A percentile compares a stretch with the other conserved stretches of the same genome.
Conservation (phyloP, 2,113 vertebrate species). For the Dasypus novemcinctus region DNA sequence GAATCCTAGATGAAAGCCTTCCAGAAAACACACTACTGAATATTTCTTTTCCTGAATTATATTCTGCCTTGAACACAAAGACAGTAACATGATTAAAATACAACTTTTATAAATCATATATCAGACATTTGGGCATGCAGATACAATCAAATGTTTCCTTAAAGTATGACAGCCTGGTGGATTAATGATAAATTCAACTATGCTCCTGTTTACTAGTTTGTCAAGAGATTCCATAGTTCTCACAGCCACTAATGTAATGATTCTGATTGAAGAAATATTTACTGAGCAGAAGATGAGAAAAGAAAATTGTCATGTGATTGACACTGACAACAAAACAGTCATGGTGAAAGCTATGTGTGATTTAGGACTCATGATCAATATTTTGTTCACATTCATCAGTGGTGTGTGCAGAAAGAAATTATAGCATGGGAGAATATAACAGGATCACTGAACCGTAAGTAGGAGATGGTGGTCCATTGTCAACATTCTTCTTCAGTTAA, state of each 20-base stretch:
- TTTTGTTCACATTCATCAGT: background rate
- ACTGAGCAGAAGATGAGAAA: slow-evolving; percentile 2
- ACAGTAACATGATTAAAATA: background rate
- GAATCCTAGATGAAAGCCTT: slow-evolving; percentile 52
- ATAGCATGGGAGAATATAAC: background rate
- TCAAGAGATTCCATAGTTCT: background rate
- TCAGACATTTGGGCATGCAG: slow-evolving; percentile 20
- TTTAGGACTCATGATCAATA: background rate
- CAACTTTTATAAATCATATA: slow-evolving; percentile 44
- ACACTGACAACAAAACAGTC: background rate
- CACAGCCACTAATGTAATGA: background rate
- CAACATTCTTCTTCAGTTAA: background rate
- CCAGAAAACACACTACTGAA: slow-evolving; percentile 22
- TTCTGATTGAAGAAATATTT: slow-evolving; percentile 21
- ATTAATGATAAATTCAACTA: slow-evolving; percentile 52
- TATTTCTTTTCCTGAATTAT: slow-evolving; percentile 31
- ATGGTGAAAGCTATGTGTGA: background rate
- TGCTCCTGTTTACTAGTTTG: slow-evolving; percentile 27
- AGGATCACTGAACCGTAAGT: background rate
- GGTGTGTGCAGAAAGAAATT: slow-evolving; percentile 1
- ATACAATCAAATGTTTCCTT: slow-evolving; percentile 35
- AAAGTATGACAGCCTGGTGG: slow-evolving; percentile 3
- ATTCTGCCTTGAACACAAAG: slow-evolving; percentile 53
- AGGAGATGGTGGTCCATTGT: background rate
- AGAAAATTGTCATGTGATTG: background rate